A percentile compares a stretch with the other conserved stretches of the same genome.
phyloP scores from a whole-genome alignment of 2,113 vertebrate genomes.

The Gnathonemus longibarbis region DNA sequence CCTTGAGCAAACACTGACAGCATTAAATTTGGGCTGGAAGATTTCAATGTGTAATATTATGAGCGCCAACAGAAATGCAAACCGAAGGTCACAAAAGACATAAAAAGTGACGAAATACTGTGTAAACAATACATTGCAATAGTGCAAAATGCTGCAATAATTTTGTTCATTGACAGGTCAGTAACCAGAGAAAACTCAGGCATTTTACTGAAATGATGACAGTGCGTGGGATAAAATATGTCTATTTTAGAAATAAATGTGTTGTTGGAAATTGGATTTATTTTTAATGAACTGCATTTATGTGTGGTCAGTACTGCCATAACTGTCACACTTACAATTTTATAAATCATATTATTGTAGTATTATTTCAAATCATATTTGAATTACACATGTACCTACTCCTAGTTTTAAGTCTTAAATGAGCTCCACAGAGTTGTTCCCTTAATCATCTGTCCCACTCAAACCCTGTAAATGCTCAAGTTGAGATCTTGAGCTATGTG shows the following conservation, averaged over 20 bases:
- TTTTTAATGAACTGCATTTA: not conserved
- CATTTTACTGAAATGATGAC: not conserved
- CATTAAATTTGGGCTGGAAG: not conserved
- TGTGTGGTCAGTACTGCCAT: not conserved
- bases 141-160: not conserved
- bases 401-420: not conserved
- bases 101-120: not conserved
- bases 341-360: not conserved
- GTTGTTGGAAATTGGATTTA: not conserved
- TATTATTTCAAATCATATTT: not conserved
- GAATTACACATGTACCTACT: not conserved
- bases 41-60: not conserved
- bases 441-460: not conserved
- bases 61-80: not conserved
- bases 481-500: not conserved
- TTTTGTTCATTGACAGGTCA: not conserved
- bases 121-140: constrained; percentile 2
- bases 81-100: not conserved
- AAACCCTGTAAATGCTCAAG: not conserved
- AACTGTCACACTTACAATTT: not conserved
- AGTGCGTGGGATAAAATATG: not conserved
- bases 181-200: not conserved
- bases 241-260: not conserved
- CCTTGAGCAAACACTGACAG: not conserved
- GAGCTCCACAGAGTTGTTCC: not conserved